phyloP scores from a whole-genome alignment of 2,888 invertebrate genomes.

The Tineola bisselliella region DNA sequence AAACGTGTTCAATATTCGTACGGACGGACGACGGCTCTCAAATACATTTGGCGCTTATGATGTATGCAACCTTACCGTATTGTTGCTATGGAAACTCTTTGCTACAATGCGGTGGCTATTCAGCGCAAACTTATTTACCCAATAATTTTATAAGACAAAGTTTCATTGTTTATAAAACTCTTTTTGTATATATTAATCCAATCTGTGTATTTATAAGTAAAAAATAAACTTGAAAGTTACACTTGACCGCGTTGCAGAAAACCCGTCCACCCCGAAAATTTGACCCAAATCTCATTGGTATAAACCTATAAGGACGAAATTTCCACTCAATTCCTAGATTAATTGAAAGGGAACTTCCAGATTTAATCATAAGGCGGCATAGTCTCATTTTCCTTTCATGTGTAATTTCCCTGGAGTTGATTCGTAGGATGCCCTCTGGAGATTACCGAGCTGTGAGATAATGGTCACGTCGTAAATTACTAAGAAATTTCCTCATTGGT shows the following conservation, averaged over 20 bases:
- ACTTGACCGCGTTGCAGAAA: no score
- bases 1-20: not conserved
- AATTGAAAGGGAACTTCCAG: slow-evolving; percentile 35
- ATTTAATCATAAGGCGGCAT: slow-evolving; percentile 27
- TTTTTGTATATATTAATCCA: no score
- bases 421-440: not conserved
- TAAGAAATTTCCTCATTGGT: slow-evolving; percentile 16
- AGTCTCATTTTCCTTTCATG: slow-evolving; percentile 30
- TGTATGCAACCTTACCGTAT: not conserved
- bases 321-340: slow-evolving; percentile 30
- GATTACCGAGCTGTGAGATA: slow-evolving; percentile 25
- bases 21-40: not conserved
- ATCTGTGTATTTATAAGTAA: no score
- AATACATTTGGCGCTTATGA: slow-evolving; percentile 3
- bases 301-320: not conserved
- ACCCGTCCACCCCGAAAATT: not conserved
- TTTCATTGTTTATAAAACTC: no score
- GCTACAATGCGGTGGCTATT: not conserved
- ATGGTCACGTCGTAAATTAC: slow-evolving; percentile 31
- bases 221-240: not conserved
- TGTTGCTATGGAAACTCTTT: not conserved
- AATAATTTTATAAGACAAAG: no score
- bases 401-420: slow-evolving; percentile 41
- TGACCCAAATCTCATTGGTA: not conserved
- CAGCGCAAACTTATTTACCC: no score